A percentile compares a stretch with the other conserved stretches of the same genome.
Conservation (phyloP, 1,140 invertebrate species). For the Helicoverpa zea region DNA sequence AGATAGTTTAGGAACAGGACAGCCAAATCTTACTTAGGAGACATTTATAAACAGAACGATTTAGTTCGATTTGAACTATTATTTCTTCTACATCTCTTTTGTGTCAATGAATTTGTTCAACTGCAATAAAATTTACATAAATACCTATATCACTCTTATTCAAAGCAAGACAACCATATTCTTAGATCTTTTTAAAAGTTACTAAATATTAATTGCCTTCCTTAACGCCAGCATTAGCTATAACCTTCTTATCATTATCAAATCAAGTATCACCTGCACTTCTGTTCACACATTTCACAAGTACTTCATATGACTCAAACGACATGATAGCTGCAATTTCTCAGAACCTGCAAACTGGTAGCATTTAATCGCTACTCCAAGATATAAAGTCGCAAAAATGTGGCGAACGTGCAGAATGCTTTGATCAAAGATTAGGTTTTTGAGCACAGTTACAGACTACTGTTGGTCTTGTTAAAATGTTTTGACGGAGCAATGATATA, state of each 20-base stretch:
- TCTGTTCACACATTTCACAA: background rate
- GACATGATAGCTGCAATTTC: constrained; percentile 27
- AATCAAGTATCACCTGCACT: background rate
- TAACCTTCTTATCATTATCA: background rate
- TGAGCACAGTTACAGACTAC: background rate
- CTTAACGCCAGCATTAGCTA: background rate
- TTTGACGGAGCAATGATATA: background rate
- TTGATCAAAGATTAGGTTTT: background rate
- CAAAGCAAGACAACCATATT: no score
- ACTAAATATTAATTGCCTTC: no score
- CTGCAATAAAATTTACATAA: no score
- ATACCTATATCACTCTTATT: no score
- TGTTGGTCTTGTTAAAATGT: background rate
- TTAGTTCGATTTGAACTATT: no score
- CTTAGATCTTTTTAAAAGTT: no score
- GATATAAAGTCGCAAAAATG: constrained; percentile 5
- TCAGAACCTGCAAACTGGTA: constrained; percentile 20
- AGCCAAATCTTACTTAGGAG: no score
- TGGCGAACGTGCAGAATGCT: background rate
- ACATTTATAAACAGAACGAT: no score
- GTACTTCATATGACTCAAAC: background rate
- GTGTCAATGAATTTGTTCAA: no score
- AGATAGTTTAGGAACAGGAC: no score
- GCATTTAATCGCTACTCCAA: constrained; percentile 9
- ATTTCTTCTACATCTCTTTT: no score